Base-by-base conservation (phyloP, 2,888 invertebrate species). In the Cristatella mucedo region DNA sequence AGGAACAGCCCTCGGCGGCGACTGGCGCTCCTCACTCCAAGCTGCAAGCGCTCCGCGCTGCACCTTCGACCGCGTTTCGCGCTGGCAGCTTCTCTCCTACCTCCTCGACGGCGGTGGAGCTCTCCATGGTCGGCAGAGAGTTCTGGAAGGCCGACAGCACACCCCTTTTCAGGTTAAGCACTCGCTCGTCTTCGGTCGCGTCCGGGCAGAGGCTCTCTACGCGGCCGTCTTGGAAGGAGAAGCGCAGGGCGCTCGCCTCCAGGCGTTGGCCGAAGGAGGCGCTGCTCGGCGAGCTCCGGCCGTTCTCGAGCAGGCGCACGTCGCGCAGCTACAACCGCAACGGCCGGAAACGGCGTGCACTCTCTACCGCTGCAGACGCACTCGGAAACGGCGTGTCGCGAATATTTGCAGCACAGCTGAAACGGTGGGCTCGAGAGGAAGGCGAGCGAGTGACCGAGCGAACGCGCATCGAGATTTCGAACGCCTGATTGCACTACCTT, bases 81-180 rank as follows among this genome's bases (percentile, higher is more conserved):
- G 86, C 72, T 55, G 82, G 74, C 1, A 82, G 79, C 56, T 78
- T 77, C 16, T 76, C 73, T 0, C 76, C 74, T 56, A 89, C 89
- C 0, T 70, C 75, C 0, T 70, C 68, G 43, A 77, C 76, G 0
- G 78, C 70, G 58, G 89, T 89, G 49, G 91, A 74, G 5, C 77
- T 69, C 33, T 79, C 78, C 30, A 86, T 63, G 46, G 74, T 38
- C 7, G 53, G 72, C 86, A 86, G 86, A 45, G 78, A 78, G 60
- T 86, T 89, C 61, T 89, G 87, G 44, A 87, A 72, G 55, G 82
- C 72, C 0, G 87, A 86, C 41, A 85, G 74, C 47, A 89, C 73
- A 3, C 82, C 87, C 47, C 87, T 75, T 70, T 91, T 91, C 59
- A 89, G 74, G 70, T 91, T 89, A 40, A 89, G 74, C 1, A 82